Base-by-base conservation (phyloP, 2,113 vertebrate species). In the Bolborhynchus lineola region DNA sequence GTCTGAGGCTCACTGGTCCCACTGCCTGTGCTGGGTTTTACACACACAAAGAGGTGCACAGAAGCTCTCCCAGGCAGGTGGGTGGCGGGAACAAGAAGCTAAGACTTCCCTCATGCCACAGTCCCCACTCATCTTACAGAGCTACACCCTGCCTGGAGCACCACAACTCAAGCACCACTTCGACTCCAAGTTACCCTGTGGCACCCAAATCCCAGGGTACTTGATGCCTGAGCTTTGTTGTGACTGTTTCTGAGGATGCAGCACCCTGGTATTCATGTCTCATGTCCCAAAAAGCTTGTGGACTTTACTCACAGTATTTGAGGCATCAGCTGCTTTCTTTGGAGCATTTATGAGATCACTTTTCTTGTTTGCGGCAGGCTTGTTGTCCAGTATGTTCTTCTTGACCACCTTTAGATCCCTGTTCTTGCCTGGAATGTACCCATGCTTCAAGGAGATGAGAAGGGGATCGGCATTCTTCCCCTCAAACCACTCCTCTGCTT, bases 401-500 rank as follows among this genome's bases (percentile, higher is more conserved):
- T 98, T 99, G 90, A 99, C 98, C 96, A 99, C 99, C 95, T 99
- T 99, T 95, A 99, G 98, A 28, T 99, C 99, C 41, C 99, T 98
- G 97, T 98, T 99, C 95, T 99, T 99, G 97, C 97, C 98, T 2
- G 99, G 99, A 82, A 99, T 98, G 80, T 99, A 99, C 19, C 99
- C 99, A 1, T 99, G 98, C 97, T 99, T 99, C 81, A 99, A 97
- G 79, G 99, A 99, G 97, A 99, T 99, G 88, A 99, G 98, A 63
- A 99, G 94, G 3, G 99, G 99, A 6, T 99, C 99, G 0, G 99
- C 99, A 0, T 99, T 99, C 97, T 99, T 99, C 39, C 99, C 99
- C 4, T 99, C 99, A 59, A 99, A 99, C 99, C 99, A 99, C 10
- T 99, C 99, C 91, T 99, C 99, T 0, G 99, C 99, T 93, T 99